Percentiles rank a stretch among this genome's conserved stretches.
phyloP scores from a whole-genome alignment of 1,140 invertebrate genomes.

The Linepithema humile region DNA sequence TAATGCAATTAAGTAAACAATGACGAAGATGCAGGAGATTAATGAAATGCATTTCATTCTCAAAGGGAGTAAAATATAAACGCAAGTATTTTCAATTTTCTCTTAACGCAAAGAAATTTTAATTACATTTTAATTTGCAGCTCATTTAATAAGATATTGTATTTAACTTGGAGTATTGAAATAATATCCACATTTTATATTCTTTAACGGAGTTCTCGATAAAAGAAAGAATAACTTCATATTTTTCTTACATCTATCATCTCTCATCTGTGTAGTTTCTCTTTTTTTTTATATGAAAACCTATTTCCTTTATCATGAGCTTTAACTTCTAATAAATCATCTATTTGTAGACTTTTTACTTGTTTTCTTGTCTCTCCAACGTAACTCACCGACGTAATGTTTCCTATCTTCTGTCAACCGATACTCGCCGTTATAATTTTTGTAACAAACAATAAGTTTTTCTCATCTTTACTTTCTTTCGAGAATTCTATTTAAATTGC shows the following conservation, averaged over 20 bases:
- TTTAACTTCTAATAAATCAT: not conserved
- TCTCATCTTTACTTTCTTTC: not conserved
- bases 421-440: not conserved
- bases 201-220: too few species aligned
- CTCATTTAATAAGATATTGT: too few species aligned
- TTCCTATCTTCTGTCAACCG: not conserved
- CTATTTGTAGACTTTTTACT: not conserved
- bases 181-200: not conserved
- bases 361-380: not conserved
- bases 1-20: not conserved
- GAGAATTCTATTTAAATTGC: not conserved
- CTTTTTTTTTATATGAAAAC: too few species aligned
- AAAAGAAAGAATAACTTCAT: too few species aligned
- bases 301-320: not conserved
- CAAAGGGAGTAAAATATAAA: not conserved
- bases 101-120: not conserved
- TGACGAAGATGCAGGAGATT: not conserved
- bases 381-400: not conserved
- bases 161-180: not conserved
- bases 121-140: not conserved
- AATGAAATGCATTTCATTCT: not conserved
- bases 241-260: too few species aligned
- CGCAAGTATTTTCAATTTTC: not conserved
- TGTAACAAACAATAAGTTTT: not conserved
- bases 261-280: too few species aligned